These are phyloP conservation scores for Busseola fusca DNA, from an alignment of 2,888 invertebrate species.

Conservation along the genomic window DNA sequence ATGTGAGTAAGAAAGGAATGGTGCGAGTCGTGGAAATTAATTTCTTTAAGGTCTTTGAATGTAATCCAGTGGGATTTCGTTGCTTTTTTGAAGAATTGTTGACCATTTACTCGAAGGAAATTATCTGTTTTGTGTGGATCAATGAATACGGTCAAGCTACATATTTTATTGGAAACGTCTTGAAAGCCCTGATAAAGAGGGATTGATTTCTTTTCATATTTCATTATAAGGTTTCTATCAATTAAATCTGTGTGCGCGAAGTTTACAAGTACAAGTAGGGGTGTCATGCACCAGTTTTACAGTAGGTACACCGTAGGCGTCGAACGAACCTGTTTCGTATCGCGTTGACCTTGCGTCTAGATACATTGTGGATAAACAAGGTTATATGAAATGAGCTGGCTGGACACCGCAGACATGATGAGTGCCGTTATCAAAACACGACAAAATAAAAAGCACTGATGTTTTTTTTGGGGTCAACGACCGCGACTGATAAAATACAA, in stretches of 20 bases:
- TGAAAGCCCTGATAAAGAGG: neutral
- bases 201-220: slow-evolving; percentile 11
- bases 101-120: neutral
- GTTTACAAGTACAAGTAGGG: neutral
- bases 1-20: slow-evolving; percentile 3
- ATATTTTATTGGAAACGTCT: neutral
- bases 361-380: no score
- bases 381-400: neutral
- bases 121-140: neutral
- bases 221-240: slow-evolving; percentile 13
- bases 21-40: neutral
- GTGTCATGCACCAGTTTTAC: neutral
- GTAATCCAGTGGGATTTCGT: neutral
- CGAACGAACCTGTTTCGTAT: neutral
- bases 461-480: neutral
- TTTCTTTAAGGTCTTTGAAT: neutral
- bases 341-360: neutral
- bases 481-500: neutral
- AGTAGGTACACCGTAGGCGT: neutral
- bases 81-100: neutral
- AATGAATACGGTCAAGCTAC: neutral
- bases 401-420: neutral
- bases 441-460: neutral
- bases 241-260: neutral
- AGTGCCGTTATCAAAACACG: neutral